Base-by-base conservation (phyloP, 92 coral and sea anemone genomes). In the Montipora capitata region DNA sequence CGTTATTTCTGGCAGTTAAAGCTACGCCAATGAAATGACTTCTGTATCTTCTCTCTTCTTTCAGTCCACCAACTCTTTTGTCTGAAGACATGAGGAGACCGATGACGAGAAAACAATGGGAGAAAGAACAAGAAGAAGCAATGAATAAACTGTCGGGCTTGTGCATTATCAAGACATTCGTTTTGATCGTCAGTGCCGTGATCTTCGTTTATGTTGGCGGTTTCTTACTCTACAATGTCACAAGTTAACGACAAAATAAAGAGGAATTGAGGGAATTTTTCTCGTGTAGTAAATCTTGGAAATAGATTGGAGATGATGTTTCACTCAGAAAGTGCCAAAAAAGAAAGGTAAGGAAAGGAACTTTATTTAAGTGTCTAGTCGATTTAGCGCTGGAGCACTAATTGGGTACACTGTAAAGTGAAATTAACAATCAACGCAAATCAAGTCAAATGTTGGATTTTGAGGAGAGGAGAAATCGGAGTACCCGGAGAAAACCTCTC, bases 41-140 rank as follows among this genome's bases (percentile, higher is more conserved):
- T 0, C 45, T 49, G 38, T 15, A 54, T 52, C 57, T 2, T 70
- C 41, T 42, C 1, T 39, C 12, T 72, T 5, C 15, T 73, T 71
- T n/a, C 18, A 98, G 99, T 81, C 94, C 94, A 0, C 99, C 97
- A 4, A 98, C 98, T 3, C 92, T 98, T 76, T 87, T 98, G 76
- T 98, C 99, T 16, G 99, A 98, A 64, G 99, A 98, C 71, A 98
- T 98, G 98, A 92, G 94, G 78, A 85, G 96, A 90, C 98, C 96
- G 81, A 70, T 98, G 74, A 88, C 91, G 79, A 94, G 99, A 82
- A 92, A 96, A 81, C 89, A 98, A 74, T 98, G 99, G 99, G 98
- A 98, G 68, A 58, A 94, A 80, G 98, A 98, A 84, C 95, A 90
- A 27, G 94, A 98, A 20, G 98, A 96, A 78, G 96, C 95, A 5